Base-by-base conservation (phyloP, 1,140 invertebrate species). In the Drosophila pseudoananassae region DNA sequence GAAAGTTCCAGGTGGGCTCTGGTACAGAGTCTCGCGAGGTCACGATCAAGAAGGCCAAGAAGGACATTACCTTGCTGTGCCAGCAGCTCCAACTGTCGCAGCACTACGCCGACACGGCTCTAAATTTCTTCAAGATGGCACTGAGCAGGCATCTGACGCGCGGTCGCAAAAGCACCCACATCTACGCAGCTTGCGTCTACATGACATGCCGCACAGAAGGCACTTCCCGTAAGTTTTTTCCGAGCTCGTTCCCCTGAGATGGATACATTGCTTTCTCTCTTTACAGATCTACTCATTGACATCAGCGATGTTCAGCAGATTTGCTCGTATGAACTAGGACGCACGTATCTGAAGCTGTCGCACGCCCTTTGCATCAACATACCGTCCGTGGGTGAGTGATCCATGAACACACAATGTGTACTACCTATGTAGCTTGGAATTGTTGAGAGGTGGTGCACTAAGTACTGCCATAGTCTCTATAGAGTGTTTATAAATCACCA, bases 101-200 rank as follows among this genome's bases (percentile, higher is more conserved):
- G 78, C 96, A 98, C 83, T 98, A 96, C 83, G 96, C 98, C 49
- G 98, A 99, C 58, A 98, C 96, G 17, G 97, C 98, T 4, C 96
- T 97, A 73, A 98, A 97, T 88, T 99, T 99, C 92, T 99, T 98
- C 92, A 99, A 98, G 93, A 96, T 99, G 96, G 98, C 98, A 27
- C 92, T 99, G n/a, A 94, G 94, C 50, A 92, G 95, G 70, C 95
- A 98, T 88, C 92, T 99, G 17, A 99, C 98, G 0, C 94, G 97
- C 84, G 99, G 99, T 31, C 93, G 98, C 23, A 97, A 96, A 70
- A 95, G 97, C 78, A 94, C 94, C n/a, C 96, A 98, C 82, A 98
- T 99, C 61, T 95, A 98, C 91, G 98, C 98, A 57, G 98, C 99
- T 45, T 99, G 98, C 93, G 95, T 99, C 7, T 99, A 99, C 88